Evolutionary conservation across 2,797 vertebrate genomes (phyloP).

Genomic region (Masticophis lateralis): DNA sequence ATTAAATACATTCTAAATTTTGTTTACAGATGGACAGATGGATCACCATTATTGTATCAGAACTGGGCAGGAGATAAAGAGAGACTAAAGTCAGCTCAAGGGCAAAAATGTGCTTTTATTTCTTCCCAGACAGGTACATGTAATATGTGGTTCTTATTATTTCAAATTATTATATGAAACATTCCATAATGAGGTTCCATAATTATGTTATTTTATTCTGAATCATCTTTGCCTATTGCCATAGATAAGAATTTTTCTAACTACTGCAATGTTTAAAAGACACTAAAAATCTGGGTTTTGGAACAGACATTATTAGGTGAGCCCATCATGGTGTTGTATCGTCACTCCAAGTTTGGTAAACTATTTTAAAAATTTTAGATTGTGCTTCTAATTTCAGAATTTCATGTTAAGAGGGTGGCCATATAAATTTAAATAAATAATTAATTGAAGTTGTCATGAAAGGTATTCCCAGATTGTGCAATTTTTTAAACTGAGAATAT

Average conservation of each 20-base stretch:
- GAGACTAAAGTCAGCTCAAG: slow-evolving; percentile 43
- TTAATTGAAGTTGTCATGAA: background rate
- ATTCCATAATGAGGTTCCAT: background rate
- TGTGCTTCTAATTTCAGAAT: background rate
- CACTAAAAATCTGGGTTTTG: background rate
- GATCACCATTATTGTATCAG: slow-evolving; percentile 78
- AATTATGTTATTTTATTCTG: background rate
- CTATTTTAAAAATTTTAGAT: background rate
- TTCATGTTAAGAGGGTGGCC: background rate
- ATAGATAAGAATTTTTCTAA: background rate
- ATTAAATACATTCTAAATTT: slow-evolving; percentile 35
- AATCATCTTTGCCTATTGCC: background rate
- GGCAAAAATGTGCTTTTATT: slow-evolving; percentile 80
- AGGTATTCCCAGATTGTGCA: background rate
- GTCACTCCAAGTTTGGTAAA: background rate
- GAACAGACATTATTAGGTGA: background rate
- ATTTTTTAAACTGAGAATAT: background rate
- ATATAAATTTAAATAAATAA: background rate
- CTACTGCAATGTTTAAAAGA: background rate
- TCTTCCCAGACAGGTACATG: slow-evolving; percentile 83
- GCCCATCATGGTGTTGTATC: background rate
- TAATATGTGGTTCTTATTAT: slow-evolving; percentile 33
- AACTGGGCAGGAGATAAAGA: slow-evolving; percentile 78
- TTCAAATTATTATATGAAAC: slow-evolving; percentile 7
- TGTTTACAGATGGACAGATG: slow-evolving; percentile 84